These are phyloP conservation scores for Lasioglossum albipes DNA, from an alignment of 1,140 invertebrate genomes.

Conservation along the genomic window DNA sequence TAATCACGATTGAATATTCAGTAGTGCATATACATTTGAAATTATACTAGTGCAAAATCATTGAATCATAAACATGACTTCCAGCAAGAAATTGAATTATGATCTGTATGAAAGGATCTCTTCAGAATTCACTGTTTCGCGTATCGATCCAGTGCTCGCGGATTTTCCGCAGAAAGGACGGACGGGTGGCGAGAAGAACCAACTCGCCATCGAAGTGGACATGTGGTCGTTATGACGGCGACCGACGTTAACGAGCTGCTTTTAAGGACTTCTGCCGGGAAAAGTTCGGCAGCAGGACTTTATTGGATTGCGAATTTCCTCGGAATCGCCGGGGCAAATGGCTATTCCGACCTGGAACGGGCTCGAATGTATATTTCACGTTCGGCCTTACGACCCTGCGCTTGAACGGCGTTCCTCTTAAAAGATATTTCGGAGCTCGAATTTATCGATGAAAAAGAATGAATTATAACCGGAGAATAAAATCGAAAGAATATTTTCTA, in stretches of 20 bases:
- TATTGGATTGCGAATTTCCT: conserved; percentile 31
- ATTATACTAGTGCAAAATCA: too few relatives aligned
- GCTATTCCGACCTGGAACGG: conserved; percentile 1
- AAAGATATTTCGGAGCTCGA: not conserved
- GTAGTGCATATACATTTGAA: too few relatives aligned
- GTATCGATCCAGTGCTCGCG: not conserved
- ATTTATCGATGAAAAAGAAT: too few relatives aligned
- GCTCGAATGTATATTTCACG: conserved; percentile 7
- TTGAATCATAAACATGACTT: too few relatives aligned
- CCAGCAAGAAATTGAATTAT: too few relatives aligned
- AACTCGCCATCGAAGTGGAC: conserved; percentile 13
- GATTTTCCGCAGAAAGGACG: not conserved
- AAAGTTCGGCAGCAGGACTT: conserved; percentile 19
- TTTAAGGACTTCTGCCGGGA: conserved; percentile 17
- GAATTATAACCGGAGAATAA: too few relatives aligned
- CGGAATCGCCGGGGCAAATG: conserved; percentile 18
- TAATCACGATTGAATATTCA: too few relatives aligned
- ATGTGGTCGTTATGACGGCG: conserved; percentile 20
- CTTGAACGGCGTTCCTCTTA: not conserved
- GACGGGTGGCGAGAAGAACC: not conserved
- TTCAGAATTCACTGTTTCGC: not conserved
- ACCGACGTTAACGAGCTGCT: conserved; percentile 34
- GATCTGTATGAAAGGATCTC: too few relatives aligned
- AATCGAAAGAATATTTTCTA: too few relatives aligned
- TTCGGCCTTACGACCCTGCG: not conserved